Percentiles rank a stretch among this genome's conserved stretches.
Evolutionary conservation across 2,797 vertebrate genomes (phyloP).

Genomic region (Argentina silus): DNA sequence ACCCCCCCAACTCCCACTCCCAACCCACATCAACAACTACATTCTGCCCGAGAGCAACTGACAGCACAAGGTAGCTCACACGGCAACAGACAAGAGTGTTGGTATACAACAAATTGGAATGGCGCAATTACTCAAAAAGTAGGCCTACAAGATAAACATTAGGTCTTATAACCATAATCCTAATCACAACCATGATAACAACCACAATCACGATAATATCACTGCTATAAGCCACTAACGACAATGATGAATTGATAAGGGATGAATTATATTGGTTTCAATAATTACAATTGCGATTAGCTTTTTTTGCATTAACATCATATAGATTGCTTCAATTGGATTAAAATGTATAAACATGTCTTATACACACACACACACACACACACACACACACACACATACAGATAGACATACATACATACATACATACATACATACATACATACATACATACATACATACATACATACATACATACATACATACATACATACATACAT

Average conservation of each 20-base stretch:
- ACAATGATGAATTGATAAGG: not conserved
- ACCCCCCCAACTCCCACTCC: constrained; percentile 65
- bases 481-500: not conserved
- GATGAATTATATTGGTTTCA: no score
- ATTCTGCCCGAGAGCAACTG: constrained; percentile 39
- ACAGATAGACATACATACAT: not conserved
- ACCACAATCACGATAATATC: not conserved
- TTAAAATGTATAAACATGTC: not conserved
- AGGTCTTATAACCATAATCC: not conserved
- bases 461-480: not conserved
- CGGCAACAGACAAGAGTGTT: constrained; percentile 1
- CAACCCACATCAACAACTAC: constrained; percentile 70
- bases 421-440: not conserved
- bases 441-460: not conserved
- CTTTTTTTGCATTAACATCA: no score
- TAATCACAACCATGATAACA: not conserved
- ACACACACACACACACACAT: not conserved
- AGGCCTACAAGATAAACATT: not conserved
- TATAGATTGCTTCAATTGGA: not conserved
- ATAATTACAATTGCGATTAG: no score
- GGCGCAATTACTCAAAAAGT: not conserved
- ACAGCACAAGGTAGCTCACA: constrained; percentile 31
- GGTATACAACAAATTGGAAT: constrained; percentile 15
- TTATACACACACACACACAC: not conserved
- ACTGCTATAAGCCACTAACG: not conserved